Conservation (phyloP, 2,113 vertebrate species). For the Daubentonia madagascariensis region DNA sequence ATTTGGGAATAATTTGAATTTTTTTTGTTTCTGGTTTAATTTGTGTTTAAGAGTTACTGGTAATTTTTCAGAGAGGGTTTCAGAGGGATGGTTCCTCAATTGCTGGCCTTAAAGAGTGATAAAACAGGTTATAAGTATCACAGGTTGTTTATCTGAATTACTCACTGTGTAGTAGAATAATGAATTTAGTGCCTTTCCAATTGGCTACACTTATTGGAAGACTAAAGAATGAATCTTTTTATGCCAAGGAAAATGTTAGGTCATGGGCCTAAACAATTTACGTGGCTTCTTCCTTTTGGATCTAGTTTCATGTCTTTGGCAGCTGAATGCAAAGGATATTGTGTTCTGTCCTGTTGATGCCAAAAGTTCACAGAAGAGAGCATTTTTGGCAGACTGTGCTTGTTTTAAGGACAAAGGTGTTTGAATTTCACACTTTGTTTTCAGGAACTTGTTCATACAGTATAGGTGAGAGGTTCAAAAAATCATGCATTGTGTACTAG, state of each 20-base stretch:
- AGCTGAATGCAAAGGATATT: constrained; percentile 50
- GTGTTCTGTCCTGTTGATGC: not conserved
- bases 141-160: constrained; percentile 57
- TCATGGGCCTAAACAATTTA: constrained; percentile 50
- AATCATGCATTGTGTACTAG: constrained; percentile 32
- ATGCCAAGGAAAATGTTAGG: constrained; percentile 71
- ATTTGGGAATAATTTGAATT: not conserved
- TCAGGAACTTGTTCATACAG: constrained; percentile 50
- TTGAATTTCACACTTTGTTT: constrained; percentile 65
- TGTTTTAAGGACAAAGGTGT: constrained; percentile 68
- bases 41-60: not conserved
- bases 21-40: constrained; percentile 28
- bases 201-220: constrained; percentile 62
- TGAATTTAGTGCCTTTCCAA: constrained; percentile 66
- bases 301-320: constrained; percentile 42
- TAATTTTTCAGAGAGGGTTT: not conserved
- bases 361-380: constrained; percentile 63
- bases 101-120: not conserved
- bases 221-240: constrained; percentile 49
- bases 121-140: not conserved
- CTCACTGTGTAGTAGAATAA: constrained; percentile 43
- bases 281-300: constrained; percentile 58
- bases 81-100: not conserved
- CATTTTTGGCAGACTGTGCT: constrained; percentile 53
- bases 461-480: constrained; percentile 55